These are phyloP conservation scores for Tachyglossus aculeatus DNA, from an alignment of 2,797 vertebrate species.

Conservation along the genomic window DNA sequence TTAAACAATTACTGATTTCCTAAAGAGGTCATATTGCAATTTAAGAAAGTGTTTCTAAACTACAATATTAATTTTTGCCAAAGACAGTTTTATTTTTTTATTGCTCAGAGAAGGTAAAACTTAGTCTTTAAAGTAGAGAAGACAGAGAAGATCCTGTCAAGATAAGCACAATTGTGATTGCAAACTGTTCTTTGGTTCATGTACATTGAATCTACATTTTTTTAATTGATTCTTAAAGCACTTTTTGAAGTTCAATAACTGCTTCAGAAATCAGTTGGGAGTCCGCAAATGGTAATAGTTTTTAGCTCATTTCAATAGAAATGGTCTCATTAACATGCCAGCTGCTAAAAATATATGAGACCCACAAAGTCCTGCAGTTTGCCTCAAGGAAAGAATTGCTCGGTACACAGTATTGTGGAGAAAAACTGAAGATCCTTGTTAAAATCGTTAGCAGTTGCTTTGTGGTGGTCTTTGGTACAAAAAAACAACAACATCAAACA, in stretches of 20 bases:
- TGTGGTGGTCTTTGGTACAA: slow-evolving; percentile 12
- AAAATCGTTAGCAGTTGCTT: slow-evolving; percentile 36
- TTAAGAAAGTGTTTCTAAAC: background rate
- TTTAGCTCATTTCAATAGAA: slow-evolving; percentile 71
- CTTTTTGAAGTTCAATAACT: slow-evolving; percentile 70
- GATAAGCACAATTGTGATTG: background rate
- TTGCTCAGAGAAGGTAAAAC: background rate
- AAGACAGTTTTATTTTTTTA: background rate
- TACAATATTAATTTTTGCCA: background rate
- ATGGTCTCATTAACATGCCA: slow-evolving; percentile 72
- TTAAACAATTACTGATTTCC: background rate
- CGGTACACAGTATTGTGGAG: slow-evolving; percentile 54
- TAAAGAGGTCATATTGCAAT: background rate
- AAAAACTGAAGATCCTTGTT: slow-evolving; percentile 53
- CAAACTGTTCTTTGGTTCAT: slow-evolving; percentile 26
- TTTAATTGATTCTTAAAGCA: slow-evolving; percentile 67
- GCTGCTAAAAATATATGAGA: slow-evolving; percentile 67
- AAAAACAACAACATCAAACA: too few species aligned
- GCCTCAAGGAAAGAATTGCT: slow-evolving; percentile 58
- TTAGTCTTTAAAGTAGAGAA: background rate
- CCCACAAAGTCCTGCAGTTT: slow-evolving; percentile 61
- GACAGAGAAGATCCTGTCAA: slow-evolving; percentile 15
- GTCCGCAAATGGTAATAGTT: slow-evolving; percentile 65
- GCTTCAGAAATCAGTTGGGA: slow-evolving; percentile 66
- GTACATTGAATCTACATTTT: slow-evolving; percentile 57